Evolutionary conservation across 2,113 vertebrate genomes (phyloP).

Genomic region (Nansenia antarctica): DNA sequence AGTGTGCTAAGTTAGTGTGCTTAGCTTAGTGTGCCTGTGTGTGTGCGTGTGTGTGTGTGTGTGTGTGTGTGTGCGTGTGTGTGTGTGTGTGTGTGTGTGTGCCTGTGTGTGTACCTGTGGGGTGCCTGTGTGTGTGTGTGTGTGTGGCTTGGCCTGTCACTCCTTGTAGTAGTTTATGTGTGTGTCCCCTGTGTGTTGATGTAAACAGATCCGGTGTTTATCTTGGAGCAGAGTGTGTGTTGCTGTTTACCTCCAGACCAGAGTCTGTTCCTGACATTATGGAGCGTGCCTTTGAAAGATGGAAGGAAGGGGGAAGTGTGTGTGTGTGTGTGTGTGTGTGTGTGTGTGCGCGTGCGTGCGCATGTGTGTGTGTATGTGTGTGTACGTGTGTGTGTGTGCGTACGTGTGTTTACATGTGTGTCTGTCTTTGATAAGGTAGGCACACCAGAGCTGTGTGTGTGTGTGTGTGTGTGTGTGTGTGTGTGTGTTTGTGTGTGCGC

Average conservation of each 20-base stretch:
- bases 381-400: not conserved
- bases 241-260: not conserved
- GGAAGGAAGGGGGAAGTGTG: not conserved
- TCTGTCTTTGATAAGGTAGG: not conserved
- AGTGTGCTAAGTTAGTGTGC: too few relatives aligned
- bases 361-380: not conserved
- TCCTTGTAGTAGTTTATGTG: not conserved
- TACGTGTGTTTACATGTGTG: not conserved
- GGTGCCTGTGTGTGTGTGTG: too few relatives aligned
- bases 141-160: not conserved
- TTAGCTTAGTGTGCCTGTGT: too few relatives aligned
- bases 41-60: conserved; percentile 13
- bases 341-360: not conserved
- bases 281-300: not conserved
- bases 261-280: not conserved
- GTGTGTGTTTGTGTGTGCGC: not conserved
- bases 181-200: not conserved
- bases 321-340: not conserved
- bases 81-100: not conserved
- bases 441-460: too few relatives aligned
- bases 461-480: not conserved
- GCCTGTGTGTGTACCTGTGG: not conserved
- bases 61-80: conserved; percentile 3
- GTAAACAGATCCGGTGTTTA: not conserved
- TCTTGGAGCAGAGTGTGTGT: not conserved